phyloP scores from a whole-genome alignment of 1,140 invertebrate species.

The Atopsyche davidsoni region DNA sequence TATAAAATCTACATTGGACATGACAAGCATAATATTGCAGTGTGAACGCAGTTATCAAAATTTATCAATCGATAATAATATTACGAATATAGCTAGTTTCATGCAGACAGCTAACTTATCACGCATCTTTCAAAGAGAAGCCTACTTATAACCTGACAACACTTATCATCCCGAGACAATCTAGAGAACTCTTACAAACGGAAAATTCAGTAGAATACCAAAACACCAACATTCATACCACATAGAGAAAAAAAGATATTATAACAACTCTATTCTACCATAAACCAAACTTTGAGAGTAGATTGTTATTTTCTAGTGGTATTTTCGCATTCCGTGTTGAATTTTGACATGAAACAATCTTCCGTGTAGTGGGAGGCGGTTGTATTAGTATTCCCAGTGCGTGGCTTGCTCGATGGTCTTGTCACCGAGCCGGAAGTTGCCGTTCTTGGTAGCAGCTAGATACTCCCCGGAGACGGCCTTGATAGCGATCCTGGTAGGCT shows the following conservation, averaged over 20 bases:
- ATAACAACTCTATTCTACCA: too few relatives aligned
- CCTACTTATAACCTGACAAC: slow-evolving; percentile 8
- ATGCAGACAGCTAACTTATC: slow-evolving; percentile 17
- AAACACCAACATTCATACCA: slow-evolving; percentile 3
- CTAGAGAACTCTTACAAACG: slow-evolving; percentile 12
- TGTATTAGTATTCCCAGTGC: slow-evolving; percentile 86
- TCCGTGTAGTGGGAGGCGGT: too few relatives aligned
- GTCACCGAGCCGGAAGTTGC: slow-evolving; percentile 78
- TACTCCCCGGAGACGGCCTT: slow-evolving; percentile 72
- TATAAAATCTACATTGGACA: neutral
- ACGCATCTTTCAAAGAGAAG: slow-evolving; percentile 15
- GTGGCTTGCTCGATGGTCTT: slow-evolving; percentile 74
- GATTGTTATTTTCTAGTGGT: too few relatives aligned
- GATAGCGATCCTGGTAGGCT: slow-evolving; percentile 87
- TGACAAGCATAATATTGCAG: slow-evolving; percentile 13
- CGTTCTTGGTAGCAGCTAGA: slow-evolving; percentile 90
- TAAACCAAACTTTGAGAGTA: too few relatives aligned
- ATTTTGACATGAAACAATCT: too few relatives aligned
- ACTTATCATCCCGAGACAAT: slow-evolving; percentile 8
- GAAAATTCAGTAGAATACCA: slow-evolving; percentile 13
- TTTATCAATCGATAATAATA: slow-evolving; percentile 11
- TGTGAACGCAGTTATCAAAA: slow-evolving; percentile 12
- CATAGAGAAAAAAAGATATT: too few relatives aligned
- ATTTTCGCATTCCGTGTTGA: too few relatives aligned
- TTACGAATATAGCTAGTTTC: slow-evolving; percentile 11